Base-by-base conservation (phyloP, 2,888 invertebrate genomes). In the Cephonodes hylas region DNA sequence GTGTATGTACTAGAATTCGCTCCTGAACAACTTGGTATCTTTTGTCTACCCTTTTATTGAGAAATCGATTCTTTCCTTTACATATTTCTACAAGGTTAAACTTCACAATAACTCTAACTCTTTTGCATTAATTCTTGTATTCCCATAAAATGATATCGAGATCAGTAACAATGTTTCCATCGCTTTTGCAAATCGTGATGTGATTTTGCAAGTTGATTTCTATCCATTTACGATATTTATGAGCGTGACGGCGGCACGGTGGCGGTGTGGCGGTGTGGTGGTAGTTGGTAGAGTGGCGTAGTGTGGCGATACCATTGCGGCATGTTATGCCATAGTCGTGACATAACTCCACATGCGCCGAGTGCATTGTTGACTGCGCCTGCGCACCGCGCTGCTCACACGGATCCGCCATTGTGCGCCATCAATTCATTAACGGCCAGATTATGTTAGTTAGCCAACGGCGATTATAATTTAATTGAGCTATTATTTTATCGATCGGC, bases 311-410 rank as follows among this genome's bases (percentile, higher is more conserved):
- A 71, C 70, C 71, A 68, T 65, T 63, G 70, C 60, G 56, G 65
- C 72, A 62, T 68, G 77, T 82, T 84, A 81, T 79, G 75, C 69
- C 72, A 81, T 68, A 69, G 67, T 75, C 72, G 76, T 83, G 83
- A 83, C 73, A 78, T 84, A 84, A 83, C 77, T 64, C 62, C 64
- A 63, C 66, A 66, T 67, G 72, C 63, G 63, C 66, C 62, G 59
- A 64, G 71, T 71, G 78, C 69, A 74, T 75, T 75, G 76, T 74
- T 72, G 64, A 61, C 66, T 68, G 69, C 73, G 75, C 68, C 61
- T 66, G 71, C 73, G 68, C 38, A 38, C n/a, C 38, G 38, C 38
- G n/a, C 72, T 45, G 64, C 67, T 71, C 72, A 71, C 71, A 67
- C 66, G 68, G 63, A 63, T 65, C 67, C 66, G 64, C 66, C 70